Conservation (phyloP, 2,797 vertebrate genomes). For the Coluber constrictor region DNA sequence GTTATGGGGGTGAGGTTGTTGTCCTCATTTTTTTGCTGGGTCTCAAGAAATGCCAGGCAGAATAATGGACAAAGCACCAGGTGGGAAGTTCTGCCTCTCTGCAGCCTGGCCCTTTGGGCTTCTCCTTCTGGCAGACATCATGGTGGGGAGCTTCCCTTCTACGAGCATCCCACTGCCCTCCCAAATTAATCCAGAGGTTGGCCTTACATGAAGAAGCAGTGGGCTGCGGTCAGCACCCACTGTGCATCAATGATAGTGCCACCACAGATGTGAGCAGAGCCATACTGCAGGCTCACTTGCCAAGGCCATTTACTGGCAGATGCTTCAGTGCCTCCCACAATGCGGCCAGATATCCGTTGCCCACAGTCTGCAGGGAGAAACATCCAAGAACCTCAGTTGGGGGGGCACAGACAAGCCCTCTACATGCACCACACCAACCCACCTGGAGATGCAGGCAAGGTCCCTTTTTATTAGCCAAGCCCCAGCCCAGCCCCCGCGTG, state of each 20-base stretch:
- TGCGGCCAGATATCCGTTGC: conserved; percentile 72
- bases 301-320: conserved; percentile 82
- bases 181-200: background rate
- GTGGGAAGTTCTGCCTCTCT: background rate
- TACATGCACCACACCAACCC: background rate
- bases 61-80: background rate
- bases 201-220: conserved; percentile 88
- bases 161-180: background rate
- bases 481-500: too few species aligned
- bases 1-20: background rate
- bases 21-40: background rate
- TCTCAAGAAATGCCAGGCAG: background rate
- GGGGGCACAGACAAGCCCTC: background rate
- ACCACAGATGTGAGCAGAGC: conserved; percentile 79
- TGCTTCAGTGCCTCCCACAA: conserved; percentile 81
- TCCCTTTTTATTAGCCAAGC: background rate
- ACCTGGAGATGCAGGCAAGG: background rate
- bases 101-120: background rate
- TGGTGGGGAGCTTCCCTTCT: too few species aligned
- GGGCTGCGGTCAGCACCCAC: conserved; percentile 86
- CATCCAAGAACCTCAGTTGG: too few species aligned
- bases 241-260: conserved; percentile 81
- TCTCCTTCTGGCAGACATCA: background rate
- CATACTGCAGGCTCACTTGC: conserved; percentile 84
- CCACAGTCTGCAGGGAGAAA: conserved; percentile 79